Base-by-base conservation (phyloP, 2,888 invertebrate species). In the Drosophila mimica region DNA sequence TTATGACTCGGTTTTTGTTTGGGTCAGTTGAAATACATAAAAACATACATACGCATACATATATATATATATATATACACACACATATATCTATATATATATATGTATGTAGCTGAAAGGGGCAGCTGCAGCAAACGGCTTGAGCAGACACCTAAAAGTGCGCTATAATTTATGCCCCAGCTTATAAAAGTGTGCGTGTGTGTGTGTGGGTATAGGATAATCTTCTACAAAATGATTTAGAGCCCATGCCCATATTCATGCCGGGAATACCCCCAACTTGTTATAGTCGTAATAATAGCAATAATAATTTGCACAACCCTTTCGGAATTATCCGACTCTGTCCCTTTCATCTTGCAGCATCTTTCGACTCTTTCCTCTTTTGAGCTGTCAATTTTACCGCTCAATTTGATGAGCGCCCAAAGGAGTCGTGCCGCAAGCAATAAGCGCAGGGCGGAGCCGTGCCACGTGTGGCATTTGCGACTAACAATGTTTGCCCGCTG, bases 221-320 rank as follows among this genome's bases (percentile, higher is more conserved):
- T 84, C 80, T 77, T 57, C 48, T 51, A 78, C 67, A 65, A 81
- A 76, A 76, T 83, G 85, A 85, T 85, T 83, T 82, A 83, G 56
- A 60, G 76, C 25, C 51, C 31, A 28, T 30, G 9, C 64, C 33
- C 49, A 40, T 33, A 56, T 36, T 52, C 33, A 20, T 51, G 43
- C 20, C 17, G 13, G 34, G 4, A 49, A 61, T 48, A 28, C 58
- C 52, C 52, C 70, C 71, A 70, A 74, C 81, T 76, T 78, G 78
- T 87, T 78, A 74, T 87, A 76, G 78, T 74, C 78, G 70, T 83
- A 80, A 88, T 86, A 83, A 86, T 78, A 80, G 77, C 82, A 82
- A 85, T 85, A 87, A 89, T 89, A 80, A 85, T 85, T 89, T 89
- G 85, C 82, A 80, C 69, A 87, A 70, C 82, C 89, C 89, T 76